phyloP scores from a whole-genome alignment of 2,888 invertebrate genomes.

The Oeneis ivallda region DNA sequence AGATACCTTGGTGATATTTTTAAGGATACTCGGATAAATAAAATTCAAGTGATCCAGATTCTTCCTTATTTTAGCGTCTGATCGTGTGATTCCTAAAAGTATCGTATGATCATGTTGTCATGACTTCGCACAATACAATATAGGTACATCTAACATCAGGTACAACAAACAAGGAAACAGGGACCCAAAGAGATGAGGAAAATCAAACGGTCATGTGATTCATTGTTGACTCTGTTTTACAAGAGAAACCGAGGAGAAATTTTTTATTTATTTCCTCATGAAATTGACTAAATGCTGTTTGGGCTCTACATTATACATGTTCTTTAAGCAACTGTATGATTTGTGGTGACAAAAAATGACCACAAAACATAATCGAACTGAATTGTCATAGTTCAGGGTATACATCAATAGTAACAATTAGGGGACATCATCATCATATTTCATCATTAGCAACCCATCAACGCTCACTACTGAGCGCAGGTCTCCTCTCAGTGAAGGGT shows the following conservation, averaged over 20 bases:
- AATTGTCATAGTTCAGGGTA: too few relatives aligned
- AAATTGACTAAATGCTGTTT: not conserved
- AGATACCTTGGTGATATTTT: not conserved
- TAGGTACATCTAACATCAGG: not conserved
- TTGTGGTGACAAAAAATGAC: too few relatives aligned
- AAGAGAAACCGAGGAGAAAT: not conserved
- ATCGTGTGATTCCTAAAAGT: not conserved
- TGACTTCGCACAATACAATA: slow-evolving; percentile 1
- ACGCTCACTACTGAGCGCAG: too few relatives aligned
- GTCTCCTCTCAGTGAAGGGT: too few relatives aligned
- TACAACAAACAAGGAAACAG: not conserved
- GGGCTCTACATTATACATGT: not conserved
- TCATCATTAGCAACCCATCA: too few relatives aligned
- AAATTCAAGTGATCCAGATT: too few relatives aligned
- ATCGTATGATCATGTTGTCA: not conserved
- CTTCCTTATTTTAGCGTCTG: not conserved
- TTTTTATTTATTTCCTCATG: not conserved
- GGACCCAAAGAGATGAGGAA: not conserved
- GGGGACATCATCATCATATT: too few relatives aligned
- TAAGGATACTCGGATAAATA: too few relatives aligned
- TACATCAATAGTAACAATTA: too few relatives aligned
- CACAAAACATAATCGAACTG: too few relatives aligned
- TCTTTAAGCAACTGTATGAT: not conserved
- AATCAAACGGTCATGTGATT: slow-evolving; percentile 3
- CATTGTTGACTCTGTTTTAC: not conserved